Conservation (phyloP, 2,888 invertebrate species). For the Archips xylosteana region DNA sequence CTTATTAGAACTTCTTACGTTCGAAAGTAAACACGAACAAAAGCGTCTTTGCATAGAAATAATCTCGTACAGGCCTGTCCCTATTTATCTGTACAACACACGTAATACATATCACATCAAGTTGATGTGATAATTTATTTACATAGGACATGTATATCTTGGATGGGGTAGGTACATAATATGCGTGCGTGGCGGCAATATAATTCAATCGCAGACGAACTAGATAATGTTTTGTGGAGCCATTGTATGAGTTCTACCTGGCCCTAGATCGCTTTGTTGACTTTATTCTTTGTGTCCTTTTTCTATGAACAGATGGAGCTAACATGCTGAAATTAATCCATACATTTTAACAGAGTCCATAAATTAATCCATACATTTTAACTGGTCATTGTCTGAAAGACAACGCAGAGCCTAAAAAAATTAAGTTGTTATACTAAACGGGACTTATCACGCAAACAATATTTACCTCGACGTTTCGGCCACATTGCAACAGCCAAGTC, state of each 20-base stretch:
- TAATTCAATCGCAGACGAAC: not conserved
- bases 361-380: no score
- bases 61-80: not conserved
- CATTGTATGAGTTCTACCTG: not conserved
- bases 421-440: no score
- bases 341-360: no score
- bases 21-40: no score
- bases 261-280: not conserved
- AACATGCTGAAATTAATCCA: no score
- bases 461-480: no score
- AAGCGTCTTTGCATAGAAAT: not conserved
- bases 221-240: not conserved
- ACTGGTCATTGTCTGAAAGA: no score
- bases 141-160: not conserved
- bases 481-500: no score
- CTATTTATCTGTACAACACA: not conserved
- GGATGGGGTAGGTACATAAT: not conserved
- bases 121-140: not conserved
- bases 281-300: not conserved
- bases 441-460: no score
- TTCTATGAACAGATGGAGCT: no score
- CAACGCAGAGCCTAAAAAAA: no score
- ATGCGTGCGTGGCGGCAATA: not conserved
- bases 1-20: no score
- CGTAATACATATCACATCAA: slow-evolving; percentile 3